These are phyloP conservation scores for Drosophila insularis DNA, from an alignment of 1,140 invertebrate species.

Conservation along the genomic window DNA sequence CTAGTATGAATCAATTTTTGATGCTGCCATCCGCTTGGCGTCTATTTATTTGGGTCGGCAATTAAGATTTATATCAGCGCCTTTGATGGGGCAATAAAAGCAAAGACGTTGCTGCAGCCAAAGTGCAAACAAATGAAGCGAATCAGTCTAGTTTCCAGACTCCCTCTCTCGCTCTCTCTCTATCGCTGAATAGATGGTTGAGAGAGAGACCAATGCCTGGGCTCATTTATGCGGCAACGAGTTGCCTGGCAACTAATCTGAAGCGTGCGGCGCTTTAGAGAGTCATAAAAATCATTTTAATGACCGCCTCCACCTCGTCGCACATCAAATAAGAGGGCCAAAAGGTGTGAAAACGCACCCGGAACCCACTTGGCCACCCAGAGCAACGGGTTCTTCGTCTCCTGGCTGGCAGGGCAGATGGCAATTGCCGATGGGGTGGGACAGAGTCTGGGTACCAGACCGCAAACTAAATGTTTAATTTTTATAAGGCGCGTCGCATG, in stretches of 20 bases:
- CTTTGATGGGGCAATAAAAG: constrained; percentile 75
- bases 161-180: constrained; percentile 18
- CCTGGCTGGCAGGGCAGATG: neutral
- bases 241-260: constrained; percentile 47
- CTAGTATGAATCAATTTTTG: constrained; percentile 2
- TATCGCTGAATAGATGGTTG: neutral
- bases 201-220: constrained; percentile 6
- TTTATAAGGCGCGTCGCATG: constrained; percentile 63
- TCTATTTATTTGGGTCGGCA: constrained; percentile 81
- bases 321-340: constrained; percentile 9
- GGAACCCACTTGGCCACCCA: constrained; percentile 9
- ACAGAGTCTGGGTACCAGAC: constrained; percentile 23
- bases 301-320: constrained; percentile 20
- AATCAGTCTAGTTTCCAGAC: constrained; percentile 15
- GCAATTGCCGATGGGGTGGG: constrained; percentile 1
- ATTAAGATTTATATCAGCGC: constrained; percentile 77
- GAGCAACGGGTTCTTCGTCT: neutral
- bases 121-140: constrained; percentile 55
- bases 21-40: constrained; percentile 47
- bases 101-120: constrained; percentile 59
- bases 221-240: constrained; percentile 63
- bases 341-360: constrained; percentile 58
- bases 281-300: constrained; percentile 74
- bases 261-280: constrained; percentile 66
- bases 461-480: constrained; percentile 79